Evolutionary conservation across 2,797 vertebrate species (phyloP), one percentile per base, ranked within the genome.

Genomic region (Coccyzus lansbergi): DNA sequence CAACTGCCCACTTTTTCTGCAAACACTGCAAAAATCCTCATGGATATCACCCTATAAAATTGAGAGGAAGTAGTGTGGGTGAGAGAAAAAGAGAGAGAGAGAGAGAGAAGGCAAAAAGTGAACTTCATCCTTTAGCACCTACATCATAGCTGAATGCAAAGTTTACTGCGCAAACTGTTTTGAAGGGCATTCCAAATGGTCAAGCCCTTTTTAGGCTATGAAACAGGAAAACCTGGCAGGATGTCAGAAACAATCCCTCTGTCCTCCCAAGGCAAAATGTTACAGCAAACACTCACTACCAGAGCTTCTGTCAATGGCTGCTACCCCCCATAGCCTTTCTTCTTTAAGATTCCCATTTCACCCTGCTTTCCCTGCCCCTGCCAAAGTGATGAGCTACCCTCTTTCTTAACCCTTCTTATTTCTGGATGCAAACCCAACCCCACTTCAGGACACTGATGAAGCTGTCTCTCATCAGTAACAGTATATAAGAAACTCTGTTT

Each of bases 21-120:
- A 99, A 98, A 99, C 99, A 94, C 99, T 99, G 98, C 99, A 99
- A 98, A 99, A 99, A 98, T 99, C 99, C 98, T 99, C 99, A 98
- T 99, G 99, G 98, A 99, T 99, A 98, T 99, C 99, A 97, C 99
- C 99, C 99, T 99, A 97, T 95, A 98, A 98, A 98, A 98, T 90
- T 55, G 90, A 97, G 69, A 92, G 80, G 83, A 97, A 95, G 52
- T 77, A 82, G 53, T 92, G 69, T 69, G 78, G 90, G 79, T 79
- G 46, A 85, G 58, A 88, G 62, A 92, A 67, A 88, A 58, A 95
- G 77, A 85, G 86, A 95, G 81, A 94, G 88, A 69, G 94, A 95
- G 81, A 94, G 87, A 69, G 94, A 94, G 78, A 92, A 67, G 42
- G 25, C 55, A 91, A 94, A 88, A 90, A 93, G 69, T 92, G 84